These are phyloP conservation scores for Abrostola tripartita DNA, from an alignment of 2,888 invertebrate species.

Conservation along the genomic window DNA sequence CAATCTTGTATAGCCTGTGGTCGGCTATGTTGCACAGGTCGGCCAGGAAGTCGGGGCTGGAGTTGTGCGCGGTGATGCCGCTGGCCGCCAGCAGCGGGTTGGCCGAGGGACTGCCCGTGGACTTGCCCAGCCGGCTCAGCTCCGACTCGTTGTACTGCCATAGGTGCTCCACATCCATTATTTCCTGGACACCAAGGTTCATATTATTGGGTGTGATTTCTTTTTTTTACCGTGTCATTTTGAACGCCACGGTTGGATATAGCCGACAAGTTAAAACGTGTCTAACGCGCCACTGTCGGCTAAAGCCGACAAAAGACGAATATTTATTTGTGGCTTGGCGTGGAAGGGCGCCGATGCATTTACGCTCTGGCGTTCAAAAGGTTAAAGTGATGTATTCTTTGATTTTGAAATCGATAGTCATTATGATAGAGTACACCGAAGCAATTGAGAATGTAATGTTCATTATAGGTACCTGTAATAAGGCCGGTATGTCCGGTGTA, in stretches of 20 bases:
- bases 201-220: too few species aligned
- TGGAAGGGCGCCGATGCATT: too few species aligned
- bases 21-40: constrained; percentile 98
- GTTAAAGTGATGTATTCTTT: too few species aligned
- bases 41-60: constrained; percentile 95
- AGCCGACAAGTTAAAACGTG: too few species aligned
- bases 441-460: background rate
- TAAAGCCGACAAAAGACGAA: too few species aligned
- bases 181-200: constrained; percentile 89
- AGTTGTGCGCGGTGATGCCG: constrained; percentile 88
- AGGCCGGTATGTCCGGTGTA: constrained; percentile 89
- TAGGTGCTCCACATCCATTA: constrained; percentile 98
- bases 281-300: too few species aligned
- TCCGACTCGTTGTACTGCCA: constrained; percentile 98
- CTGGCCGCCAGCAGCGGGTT: constrained; percentile 84
- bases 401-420: too few species aligned
- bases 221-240: too few species aligned
- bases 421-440: too few species aligned
- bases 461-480: constrained; percentile 89
- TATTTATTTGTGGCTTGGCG: too few species aligned
- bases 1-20: constrained; percentile 98
- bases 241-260: too few species aligned
- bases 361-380: too few species aligned
- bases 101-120: constrained; percentile 75
- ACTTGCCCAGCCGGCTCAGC: constrained; percentile 89